Evolutionary conservation across 2,888 invertebrate species (phyloP).

Genomic region (Clistopyga incitator): DNA sequence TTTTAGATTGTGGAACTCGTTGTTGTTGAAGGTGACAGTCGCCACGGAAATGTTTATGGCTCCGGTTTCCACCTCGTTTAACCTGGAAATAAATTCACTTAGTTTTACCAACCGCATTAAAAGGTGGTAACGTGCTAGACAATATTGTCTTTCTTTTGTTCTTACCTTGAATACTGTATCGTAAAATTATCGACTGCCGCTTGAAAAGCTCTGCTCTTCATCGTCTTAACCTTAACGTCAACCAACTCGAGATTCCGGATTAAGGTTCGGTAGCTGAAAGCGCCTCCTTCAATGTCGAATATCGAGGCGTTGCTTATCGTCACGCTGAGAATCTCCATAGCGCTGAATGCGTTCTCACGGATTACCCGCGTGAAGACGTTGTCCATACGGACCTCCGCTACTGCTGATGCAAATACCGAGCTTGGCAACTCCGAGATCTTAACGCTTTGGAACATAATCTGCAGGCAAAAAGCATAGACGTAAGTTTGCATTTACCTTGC

Average conservation of each 20-base stretch:
- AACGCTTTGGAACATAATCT: constrained; percentile 89
- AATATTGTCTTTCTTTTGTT: constrained; percentile 6
- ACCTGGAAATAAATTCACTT: constrained; percentile 83
- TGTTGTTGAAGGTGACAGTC: constrained; percentile 86
- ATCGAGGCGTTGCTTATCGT: constrained; percentile 88
- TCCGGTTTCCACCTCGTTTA: constrained; percentile 87
- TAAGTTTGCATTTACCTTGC: not conserved
- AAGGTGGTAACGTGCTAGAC: not conserved
- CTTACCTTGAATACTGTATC: constrained; percentile 88
- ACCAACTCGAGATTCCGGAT: constrained; percentile 87
- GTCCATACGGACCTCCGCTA: constrained; percentile 87
- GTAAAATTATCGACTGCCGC: constrained; percentile 88
- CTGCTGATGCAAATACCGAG: constrained; percentile 88
- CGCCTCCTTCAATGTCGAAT: constrained; percentile 86
- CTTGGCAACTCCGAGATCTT: constrained; percentile 87
- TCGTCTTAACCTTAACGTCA: constrained; percentile 86
- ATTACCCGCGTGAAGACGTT: constrained; percentile 86
- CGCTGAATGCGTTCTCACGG: constrained; percentile 88
- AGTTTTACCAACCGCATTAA: not conserved
- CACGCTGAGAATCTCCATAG: constrained; percentile 88
- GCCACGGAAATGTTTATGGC: constrained; percentile 89
- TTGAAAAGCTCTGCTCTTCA: constrained; percentile 87
- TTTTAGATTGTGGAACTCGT: constrained; percentile 87
- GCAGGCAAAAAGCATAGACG: constrained; percentile 65
- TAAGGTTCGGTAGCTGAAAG: constrained; percentile 87